Base-by-base conservation (phyloP, 2,797 vertebrate species). In the Amniataba percoides region DNA sequence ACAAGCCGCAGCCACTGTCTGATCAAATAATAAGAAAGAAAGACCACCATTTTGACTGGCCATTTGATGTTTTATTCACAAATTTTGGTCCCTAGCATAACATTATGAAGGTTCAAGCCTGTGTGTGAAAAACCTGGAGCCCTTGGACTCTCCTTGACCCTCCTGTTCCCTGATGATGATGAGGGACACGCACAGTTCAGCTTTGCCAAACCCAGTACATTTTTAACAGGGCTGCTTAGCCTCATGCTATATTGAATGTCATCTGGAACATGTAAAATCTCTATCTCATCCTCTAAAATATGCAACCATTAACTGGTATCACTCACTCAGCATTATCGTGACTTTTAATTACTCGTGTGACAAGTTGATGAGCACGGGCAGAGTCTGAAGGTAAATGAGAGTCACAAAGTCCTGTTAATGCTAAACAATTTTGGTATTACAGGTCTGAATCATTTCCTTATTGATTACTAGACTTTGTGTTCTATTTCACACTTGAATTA, bases 401-500 rank as follows among this genome's bases (percentile, higher is more conserved):
- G 65, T 73, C 77, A 80, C 80, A 85, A 89, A 87, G 87, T 89
- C 84, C 78, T 63, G 76, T 31, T 91, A 88, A 88, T 89, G 64
- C 86, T 76, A 85, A 89, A 89, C 85, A 89, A 85, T 89, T 87
- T 83, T 88, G 85, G 82, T 78, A 56, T 88, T 91, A 78, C 83
- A 80, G 89, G 89, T 92, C 85, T 88, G 82, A 92, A 90, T 89
- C 66, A 63, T 93, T 89, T 90, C 88, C 77, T 90, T 92, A 94
- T 94, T 94, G 92, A 95, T 95, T 93, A 94, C 87, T 62, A 72
- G 86, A 88, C 92, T 90, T 92, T 93, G 88, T 93, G 80, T 90
- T 93, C 87, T 94, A 93, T 94, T 94, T 94, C 93, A 93, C 93
- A 94, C 86, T 92, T 89, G 88, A 94, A 90, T 93, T 92, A 93